A percentile compares a stretch with the other conserved stretches of the same genome.
These are phyloP conservation scores for Euschistus heros DNA, from an alignment of 1,140 invertebrate genomes.

Conservation along the genomic window DNA sequence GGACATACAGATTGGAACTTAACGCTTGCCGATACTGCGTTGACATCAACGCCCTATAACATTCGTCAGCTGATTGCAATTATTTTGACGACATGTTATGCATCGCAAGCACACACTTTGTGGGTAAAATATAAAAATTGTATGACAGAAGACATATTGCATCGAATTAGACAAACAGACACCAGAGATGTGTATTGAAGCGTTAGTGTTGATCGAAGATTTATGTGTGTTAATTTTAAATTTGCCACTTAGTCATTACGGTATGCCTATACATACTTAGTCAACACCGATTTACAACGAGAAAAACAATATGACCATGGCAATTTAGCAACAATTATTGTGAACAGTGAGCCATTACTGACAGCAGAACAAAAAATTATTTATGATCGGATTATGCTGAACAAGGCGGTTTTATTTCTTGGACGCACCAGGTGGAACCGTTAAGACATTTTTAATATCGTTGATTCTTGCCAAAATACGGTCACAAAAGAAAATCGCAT, in stretches of 20 bases:
- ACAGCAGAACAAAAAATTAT: neutral
- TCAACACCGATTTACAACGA: neutral
- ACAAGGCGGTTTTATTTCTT: slow-evolving; percentile 29
- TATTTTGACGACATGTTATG: too few species aligned
- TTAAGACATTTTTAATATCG: slow-evolving; percentile 30
- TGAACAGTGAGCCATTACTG: neutral
- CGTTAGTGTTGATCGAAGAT: slow-evolving; percentile 5
- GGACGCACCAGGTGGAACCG: slow-evolving; percentile 32
- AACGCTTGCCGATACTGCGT: too few species aligned
- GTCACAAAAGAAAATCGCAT: slow-evolving; percentile 28
- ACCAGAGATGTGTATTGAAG: neutral
- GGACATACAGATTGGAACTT: too few species aligned
- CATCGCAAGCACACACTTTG: too few species aligned
- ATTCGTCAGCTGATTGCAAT: too few species aligned
- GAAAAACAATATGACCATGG: too few species aligned
- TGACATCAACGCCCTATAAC: too few species aligned
- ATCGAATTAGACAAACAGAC: too few species aligned
- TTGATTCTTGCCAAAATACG: slow-evolving; percentile 29
- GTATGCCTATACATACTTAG: neutral
- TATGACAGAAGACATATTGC: too few species aligned
- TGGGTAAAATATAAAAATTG: too few species aligned
- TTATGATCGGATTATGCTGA: slow-evolving; percentile 3
- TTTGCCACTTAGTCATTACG: slow-evolving; percentile 1
- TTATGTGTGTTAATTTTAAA: neutral
- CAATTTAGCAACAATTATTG: too few species aligned